Base-by-base conservation (phyloP, 1,140 invertebrate species). In the Thaumatotibia leucotreta region DNA sequence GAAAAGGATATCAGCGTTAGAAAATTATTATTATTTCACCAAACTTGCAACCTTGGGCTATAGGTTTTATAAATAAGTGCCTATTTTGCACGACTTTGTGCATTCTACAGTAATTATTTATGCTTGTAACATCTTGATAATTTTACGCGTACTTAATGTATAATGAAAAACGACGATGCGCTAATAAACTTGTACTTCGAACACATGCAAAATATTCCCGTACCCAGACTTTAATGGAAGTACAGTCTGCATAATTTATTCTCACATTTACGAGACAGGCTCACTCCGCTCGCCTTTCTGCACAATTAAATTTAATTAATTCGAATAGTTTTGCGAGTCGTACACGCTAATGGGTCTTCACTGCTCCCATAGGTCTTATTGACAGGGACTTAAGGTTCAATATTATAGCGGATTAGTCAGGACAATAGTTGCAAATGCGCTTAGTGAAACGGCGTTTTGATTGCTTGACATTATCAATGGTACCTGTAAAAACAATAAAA, bases 231-330 rank as follows among this genome's bases (percentile, higher is more conserved):
- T 58, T 58, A 27, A 58, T 58, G 27, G 27, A 58, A 17, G 27
- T 58, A 58, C 52, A 58, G 52, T 27, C 10, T 14, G 52, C 52
- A 58, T 58, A 58, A 58, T 58, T 58, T 58, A 58, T 58, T 58
- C 50, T 24, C 52, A 27, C 52, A 58, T 58, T 58, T 58, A 58
- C 52, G 52, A 58, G 52, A 58, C 52, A 58, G 10, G 31, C 61
- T 32, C 31, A 33, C 27, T 35, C 32, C 29, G 31, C 61, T 33
- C 61, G 61, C 29, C 27, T 62, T 62, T 62, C 61, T 33, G 35
- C 61, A 62, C 61, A 62, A 62, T 62, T 62, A 62, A 62, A 62
- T 62, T 62, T 62, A 62, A 62, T 62, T 62, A 62, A 62, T 62
- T 62, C 61, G 61, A 62, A 62, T 62, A 62, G 61, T 58, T 62